Evolutionary conservation across 2,888 invertebrate genomes (phyloP), one percentile per base, ranked within the genome.

Genomic region (Bibio marci): DNA sequence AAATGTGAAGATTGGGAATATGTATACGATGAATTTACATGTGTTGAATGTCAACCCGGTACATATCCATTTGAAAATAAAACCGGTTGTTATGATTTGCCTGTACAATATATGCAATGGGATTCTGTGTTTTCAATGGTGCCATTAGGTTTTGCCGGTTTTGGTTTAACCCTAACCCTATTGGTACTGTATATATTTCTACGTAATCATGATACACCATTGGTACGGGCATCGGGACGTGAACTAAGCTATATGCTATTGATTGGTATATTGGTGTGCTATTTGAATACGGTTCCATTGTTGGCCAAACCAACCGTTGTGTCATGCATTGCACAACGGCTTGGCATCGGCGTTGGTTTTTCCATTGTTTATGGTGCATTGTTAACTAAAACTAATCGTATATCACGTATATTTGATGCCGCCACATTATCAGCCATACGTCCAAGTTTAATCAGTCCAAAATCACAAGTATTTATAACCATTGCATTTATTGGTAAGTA

Each of bases 1-100:
- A 70, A 68, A 41, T 81, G 82, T 55, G 71, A 75, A 50, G 68
- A 70, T 7, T 72, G 71, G 53, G 77, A 80, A 55, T 76, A 67
- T 49, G 73, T 76, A 5, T 63, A 62, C 47, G 71, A 76, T 51
- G 74, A 73, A 50, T 73, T 71, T 43, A 73, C 71, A 17, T 78
- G 77, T 52, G 58, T 53, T 43, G 73, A 73, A 50, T 77, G 77
- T 47, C 76, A 73, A 1, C 66, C 70, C 17, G 73, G 73, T 1
- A 58, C 62, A 41, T 74, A 76, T 70, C 78, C 78, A 1, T 70
- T 70, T 49, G 52, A 61, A 4, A 66, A 75, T 49, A 73, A 73
- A 48, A 58, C 67, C 7, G 65, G 65, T 5, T 81, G 80, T 52
- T 71, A 69, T 47, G 62, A 69, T 2, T 58, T 81, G 30, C 71